phyloP scores from a whole-genome alignment of 2,888 invertebrate species.

The Smittia aterrima region DNA sequence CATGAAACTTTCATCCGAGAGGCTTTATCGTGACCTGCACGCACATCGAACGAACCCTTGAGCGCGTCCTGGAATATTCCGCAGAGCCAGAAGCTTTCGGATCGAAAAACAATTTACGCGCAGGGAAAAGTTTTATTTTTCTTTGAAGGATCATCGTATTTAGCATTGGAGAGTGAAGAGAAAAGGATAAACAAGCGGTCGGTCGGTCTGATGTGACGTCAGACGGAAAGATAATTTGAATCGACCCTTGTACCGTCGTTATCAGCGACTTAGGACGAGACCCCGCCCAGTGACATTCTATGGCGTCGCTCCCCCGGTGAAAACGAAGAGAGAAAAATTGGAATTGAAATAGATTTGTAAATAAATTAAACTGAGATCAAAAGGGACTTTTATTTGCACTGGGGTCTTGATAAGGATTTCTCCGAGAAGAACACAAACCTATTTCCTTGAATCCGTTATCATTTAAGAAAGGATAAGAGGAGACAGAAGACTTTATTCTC shows the following conservation, averaged over 20 bases:
- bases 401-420: constrained; percentile 34
- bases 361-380: constrained; percentile 39
- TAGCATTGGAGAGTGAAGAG: not conserved
- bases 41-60: not conserved
- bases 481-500: not conserved
- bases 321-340: not conserved
- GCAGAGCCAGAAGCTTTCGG: not conserved
- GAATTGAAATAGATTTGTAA: constrained; percentile 38
- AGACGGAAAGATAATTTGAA: not conserved
- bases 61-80: not conserved
- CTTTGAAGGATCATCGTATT: not conserved
- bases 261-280: too few species aligned
- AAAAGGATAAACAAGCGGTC: not conserved
- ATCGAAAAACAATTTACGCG: constrained; percentile 30
- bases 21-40: not conserved
- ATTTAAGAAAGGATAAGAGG: not conserved
- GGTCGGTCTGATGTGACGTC: too few species aligned
- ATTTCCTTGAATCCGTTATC: not conserved
- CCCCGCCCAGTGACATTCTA: not conserved
- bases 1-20: not conserved
- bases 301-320: not conserved
- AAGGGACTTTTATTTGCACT: constrained; percentile 23
- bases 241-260: too few species aligned
- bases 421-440: not conserved
- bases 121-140: constrained; percentile 13